Conservation (phyloP, 2,888 invertebrate species). For the Agrypnus murinus region DNA sequence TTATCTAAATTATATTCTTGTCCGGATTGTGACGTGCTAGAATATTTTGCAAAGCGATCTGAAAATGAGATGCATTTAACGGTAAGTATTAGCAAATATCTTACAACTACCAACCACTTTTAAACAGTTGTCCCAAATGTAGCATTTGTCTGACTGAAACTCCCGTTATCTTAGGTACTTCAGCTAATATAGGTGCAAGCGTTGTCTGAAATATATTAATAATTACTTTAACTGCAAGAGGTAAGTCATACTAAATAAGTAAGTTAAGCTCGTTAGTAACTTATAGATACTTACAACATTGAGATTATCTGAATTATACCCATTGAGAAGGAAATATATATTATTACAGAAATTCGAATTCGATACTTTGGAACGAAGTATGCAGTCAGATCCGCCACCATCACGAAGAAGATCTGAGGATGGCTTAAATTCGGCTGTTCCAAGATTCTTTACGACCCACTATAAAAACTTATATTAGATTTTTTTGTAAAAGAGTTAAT, state of each 20-base stretch:
- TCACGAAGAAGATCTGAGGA: slow-evolving; percentile 72
- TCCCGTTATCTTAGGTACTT: slow-evolving; percentile 55
- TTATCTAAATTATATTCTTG: slow-evolving; percentile 72
- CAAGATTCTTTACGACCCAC: slow-evolving; percentile 71
- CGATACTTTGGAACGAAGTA: no score
- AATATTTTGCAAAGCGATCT: slow-evolving; percentile 70
- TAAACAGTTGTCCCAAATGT: slow-evolving; percentile 72
- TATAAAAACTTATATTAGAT: no score
- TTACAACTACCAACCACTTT: slow-evolving; percentile 67
- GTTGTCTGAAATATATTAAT: slow-evolving; percentile 57
- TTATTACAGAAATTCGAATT: no score
- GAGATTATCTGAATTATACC: slow-evolving; percentile 75
- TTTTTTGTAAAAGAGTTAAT: no score
- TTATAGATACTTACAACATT: slow-evolving; percentile 70
- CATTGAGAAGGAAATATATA: slow-evolving; percentile 78
- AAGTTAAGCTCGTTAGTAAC: neutral
- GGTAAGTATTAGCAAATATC: no score
- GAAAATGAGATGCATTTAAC: slow-evolving; percentile 39
- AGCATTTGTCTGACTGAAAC: slow-evolving; percentile 73
- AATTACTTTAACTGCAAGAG: no score
- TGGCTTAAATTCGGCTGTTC: slow-evolving; percentile 78
- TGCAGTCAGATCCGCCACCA: slow-evolving; percentile 66
- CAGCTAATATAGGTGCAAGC: neutral
- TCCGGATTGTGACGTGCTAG: slow-evolving; percentile 69
- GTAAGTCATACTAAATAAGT: no score